phyloP scores from a whole-genome alignment of 2,888 invertebrate species.

The Tuberolachnus salignus region DNA sequence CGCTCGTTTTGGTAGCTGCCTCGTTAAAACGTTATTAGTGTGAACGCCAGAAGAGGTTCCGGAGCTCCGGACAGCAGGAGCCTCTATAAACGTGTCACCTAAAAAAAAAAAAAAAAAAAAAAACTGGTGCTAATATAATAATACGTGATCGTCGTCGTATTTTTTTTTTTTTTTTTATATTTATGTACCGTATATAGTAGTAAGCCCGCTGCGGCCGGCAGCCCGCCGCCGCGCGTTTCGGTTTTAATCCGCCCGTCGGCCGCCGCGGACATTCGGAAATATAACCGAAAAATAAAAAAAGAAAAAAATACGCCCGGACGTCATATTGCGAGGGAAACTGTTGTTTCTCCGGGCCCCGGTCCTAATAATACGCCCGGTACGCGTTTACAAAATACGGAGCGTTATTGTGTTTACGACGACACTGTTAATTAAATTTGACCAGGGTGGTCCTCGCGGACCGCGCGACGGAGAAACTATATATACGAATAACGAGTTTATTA shows the following conservation, averaged over 20 bases:
- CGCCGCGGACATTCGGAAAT: background rate
- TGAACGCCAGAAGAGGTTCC: slow-evolving; percentile 47
- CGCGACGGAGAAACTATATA: background rate
- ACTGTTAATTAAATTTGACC: slow-evolving; percentile 51
- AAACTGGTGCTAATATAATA: slow-evolving; percentile 54
- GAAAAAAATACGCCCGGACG: slow-evolving; percentile 21
- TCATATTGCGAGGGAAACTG: slow-evolving; percentile 25
- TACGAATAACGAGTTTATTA: background rate
- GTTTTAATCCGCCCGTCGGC: slow-evolving; percentile 42
- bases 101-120: background rate
- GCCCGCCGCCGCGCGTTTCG: slow-evolving; percentile 4
- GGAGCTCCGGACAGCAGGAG: slow-evolving; percentile 11
- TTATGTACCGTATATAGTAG: no score
- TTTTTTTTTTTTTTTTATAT: no score
- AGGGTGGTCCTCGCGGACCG: slow-evolving; percentile 36
- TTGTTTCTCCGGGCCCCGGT: background rate
- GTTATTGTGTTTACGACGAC: slow-evolving; percentile 8
- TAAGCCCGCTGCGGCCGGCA: background rate
- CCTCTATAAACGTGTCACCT: slow-evolving; percentile 51
- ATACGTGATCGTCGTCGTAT: background rate
- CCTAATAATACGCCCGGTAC: background rate
- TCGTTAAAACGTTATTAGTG: slow-evolving; percentile 47
- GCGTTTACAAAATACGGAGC: background rate
- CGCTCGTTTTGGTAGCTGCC: slow-evolving; percentile 47
- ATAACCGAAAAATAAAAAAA: background rate